Evolutionary conservation across 2,888 invertebrate genomes (phyloP).

Genomic region (Drosophila cognata): DNA sequence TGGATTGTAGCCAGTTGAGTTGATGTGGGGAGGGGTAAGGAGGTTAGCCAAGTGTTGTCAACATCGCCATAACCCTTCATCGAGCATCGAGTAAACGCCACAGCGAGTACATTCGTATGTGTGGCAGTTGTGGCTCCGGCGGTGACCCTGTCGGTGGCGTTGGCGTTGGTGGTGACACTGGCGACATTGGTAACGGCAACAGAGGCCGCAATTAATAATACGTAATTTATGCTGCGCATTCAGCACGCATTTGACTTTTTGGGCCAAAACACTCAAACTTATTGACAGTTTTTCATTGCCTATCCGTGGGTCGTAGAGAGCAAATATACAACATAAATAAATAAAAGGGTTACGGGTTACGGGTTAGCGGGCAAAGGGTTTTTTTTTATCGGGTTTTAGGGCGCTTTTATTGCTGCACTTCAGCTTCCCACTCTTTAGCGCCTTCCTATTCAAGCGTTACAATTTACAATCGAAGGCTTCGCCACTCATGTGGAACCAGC

Average conservation of each 20-base stretch:
- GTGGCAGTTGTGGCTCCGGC: slow-evolving; percentile 34
- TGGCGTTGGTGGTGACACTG: slow-evolving; percentile 43
- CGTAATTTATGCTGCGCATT: slow-evolving; percentile 73
- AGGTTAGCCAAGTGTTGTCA: slow-evolving; percentile 59
- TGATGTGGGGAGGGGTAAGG: background rate
- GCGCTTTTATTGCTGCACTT: slow-evolving; percentile 64
- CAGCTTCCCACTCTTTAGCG: slow-evolving; percentile 54
- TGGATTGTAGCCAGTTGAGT: slow-evolving; percentile 5
- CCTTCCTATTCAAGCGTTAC: slow-evolving; percentile 73
- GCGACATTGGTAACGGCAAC: slow-evolving; percentile 49
- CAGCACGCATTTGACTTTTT: slow-evolving; percentile 63
- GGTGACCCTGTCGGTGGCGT: slow-evolving; percentile 2
- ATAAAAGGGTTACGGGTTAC: slow-evolving; percentile 45
- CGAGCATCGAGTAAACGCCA: slow-evolving; percentile 35
- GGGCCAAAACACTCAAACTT: slow-evolving; percentile 68
- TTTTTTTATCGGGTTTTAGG: slow-evolving; percentile 8
- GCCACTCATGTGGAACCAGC: slow-evolving; percentile 64
- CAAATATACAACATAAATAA: slow-evolving; percentile 13
- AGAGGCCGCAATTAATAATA: slow-evolving; percentile 76
- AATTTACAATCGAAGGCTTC: slow-evolving; percentile 66
- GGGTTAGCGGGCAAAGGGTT: slow-evolving; percentile 9
- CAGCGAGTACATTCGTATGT: slow-evolving; percentile 2
- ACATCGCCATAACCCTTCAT: slow-evolving; percentile 72
- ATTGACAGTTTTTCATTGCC: slow-evolving; percentile 58
- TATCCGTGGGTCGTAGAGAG: slow-evolving; percentile 38